Evolutionary conservation across 1,140 invertebrate genomes (phyloP), one percentile per base, ranked within the genome.

Genomic region (Neuroterus valhalla): DNA sequence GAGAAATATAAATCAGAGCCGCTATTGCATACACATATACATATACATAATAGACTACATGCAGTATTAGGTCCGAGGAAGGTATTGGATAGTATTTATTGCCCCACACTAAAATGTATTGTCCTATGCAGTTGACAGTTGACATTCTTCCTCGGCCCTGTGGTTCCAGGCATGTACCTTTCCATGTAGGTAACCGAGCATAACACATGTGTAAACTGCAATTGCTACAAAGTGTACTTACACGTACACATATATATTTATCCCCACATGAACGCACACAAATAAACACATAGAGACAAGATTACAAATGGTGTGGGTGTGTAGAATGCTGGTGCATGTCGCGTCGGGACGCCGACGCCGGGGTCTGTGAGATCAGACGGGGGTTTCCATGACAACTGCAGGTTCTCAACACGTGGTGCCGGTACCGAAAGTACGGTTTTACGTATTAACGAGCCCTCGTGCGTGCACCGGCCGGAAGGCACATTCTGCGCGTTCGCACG

Each of bases 401-500:
- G 84, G 84, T 86, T 86, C 85, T 86, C 85, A 83, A 84, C 85
- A 86, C 84, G 85, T 86, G 84, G 85, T 84, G 72, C 79, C 70
- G 69, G 66, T 31, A 50, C 42, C 52, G 74, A 75, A 75, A 73
- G 77, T 77, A 78, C 77, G 76, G 77, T 81, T 81, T 79, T 79
- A 79, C 78, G 80, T 81, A 81, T 81, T 81, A 81, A 81, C 77
- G 78, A 81, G 80, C 80, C 77, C 80, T 79, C 77, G 79, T 78
- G 76, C 76, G 79, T 81, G 80, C 77, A 81, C 76, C 75, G 77
- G 71, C 72, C 79, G 79, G 76, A 81, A 81, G 76, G 72, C 79
- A 75, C 79, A 81, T 81, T 76, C 78, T 81, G 79, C 79, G 79
- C 75, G 77, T 78, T 75, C 74, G 75, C 76, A 76, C 71, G 75